These are phyloP conservation scores for Cantharis rufa DNA, from an alignment of 2,888 invertebrate genomes.

Conservation along the genomic window DNA sequence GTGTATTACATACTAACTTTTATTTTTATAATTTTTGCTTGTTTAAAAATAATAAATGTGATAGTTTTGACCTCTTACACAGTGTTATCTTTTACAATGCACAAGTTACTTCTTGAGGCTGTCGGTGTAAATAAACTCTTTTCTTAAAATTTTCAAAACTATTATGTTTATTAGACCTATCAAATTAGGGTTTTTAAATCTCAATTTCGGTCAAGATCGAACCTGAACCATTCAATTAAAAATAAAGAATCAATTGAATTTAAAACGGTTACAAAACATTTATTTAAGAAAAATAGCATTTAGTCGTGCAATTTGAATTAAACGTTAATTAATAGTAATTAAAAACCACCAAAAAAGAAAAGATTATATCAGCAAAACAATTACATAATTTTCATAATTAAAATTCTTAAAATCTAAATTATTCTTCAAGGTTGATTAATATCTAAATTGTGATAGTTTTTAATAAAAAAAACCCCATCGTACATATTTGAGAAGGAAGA, in stretches of 20 bases:
- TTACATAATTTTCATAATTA: not conserved
- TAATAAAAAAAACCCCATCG: not conserved
- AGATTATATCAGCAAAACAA: not conserved
- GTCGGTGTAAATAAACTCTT: not conserved
- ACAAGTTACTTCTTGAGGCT: not conserved
- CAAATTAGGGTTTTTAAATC: not conserved
- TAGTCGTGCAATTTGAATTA: too few relatives aligned
- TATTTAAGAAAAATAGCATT: too few relatives aligned
- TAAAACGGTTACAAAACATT: too few relatives aligned
- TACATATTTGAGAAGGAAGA: too few relatives aligned
- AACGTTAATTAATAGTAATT: not conserved
- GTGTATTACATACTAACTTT: slow-evolving; percentile 59
- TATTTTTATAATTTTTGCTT: not conserved
- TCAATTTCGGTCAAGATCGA: not conserved
- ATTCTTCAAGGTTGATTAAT: not conserved
- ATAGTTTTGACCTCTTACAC: not conserved
- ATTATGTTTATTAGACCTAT: not conserved
- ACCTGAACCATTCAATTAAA: not conserved
- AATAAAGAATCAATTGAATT: not conserved
- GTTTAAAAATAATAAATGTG: not conserved
- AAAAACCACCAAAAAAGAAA: not conserved
- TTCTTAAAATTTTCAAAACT: not conserved
- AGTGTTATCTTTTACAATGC: not conserved
- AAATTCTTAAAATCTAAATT: not conserved
- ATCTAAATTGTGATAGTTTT: not conserved